Evolutionary conservation across 2,113 vertebrate species (phyloP).

Genomic region (Oncorhynchus nerka): DNA sequence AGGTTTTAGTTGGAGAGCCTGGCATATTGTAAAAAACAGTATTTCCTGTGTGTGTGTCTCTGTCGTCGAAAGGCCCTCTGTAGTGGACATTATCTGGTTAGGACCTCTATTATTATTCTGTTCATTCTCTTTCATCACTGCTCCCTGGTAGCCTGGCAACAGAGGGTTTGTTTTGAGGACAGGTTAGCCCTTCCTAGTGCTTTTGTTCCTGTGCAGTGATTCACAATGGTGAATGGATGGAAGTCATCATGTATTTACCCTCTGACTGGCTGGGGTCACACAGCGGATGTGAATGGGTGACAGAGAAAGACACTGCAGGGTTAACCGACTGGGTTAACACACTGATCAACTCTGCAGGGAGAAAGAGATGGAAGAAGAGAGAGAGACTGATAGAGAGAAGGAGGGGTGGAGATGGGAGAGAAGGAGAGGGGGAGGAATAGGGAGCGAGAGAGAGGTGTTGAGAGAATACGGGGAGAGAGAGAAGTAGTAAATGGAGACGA

Average conservation of each 20-base stretch:
- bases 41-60: too few relatives aligned
- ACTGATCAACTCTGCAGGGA: conserved; percentile 2
- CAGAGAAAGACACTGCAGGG: conserved; percentile 1
- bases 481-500: too few relatives aligned
- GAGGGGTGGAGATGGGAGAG: conserved; percentile 5
- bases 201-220: conserved; percentile 30
- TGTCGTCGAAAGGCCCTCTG: too few relatives aligned
- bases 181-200: background rate
- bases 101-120: conserved; percentile 56
- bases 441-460: too few relatives aligned
- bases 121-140: conserved; percentile 8
- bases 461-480: too few relatives aligned
- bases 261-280: conserved; percentile 47
- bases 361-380: conserved; percentile 6
- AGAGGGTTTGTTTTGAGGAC: background rate
- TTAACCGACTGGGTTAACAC: background rate
- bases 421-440: too few relatives aligned
- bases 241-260: conserved; percentile 34
- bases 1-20: too few relatives aligned
- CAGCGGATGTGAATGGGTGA: conserved; percentile 27
- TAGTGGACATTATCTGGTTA: conserved; percentile 21
- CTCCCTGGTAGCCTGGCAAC: background rate
- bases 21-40: too few relatives aligned
- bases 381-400: background rate
- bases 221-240: conserved; percentile 6